Conservation (phyloP, 2,113 vertebrate species). For the Rynchops niger region DNA sequence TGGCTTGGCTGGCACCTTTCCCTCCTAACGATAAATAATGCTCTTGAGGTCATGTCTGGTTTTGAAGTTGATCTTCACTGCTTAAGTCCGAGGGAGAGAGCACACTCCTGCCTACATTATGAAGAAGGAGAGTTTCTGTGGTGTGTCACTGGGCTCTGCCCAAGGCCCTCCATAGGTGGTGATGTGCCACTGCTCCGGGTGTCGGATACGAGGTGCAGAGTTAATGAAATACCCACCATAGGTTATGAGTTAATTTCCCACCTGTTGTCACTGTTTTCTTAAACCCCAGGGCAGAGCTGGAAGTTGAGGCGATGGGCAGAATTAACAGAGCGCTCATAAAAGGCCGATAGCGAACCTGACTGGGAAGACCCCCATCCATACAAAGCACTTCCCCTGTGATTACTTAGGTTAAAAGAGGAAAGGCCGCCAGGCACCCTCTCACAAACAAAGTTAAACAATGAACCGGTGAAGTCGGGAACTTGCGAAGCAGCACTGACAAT, state of each 20-base stretch:
- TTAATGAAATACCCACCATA: not conserved
- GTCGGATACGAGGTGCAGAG: not conserved
- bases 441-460: not conserved
- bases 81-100: not conserved
- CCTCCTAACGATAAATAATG: not conserved
- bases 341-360: not conserved
- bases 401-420: not conserved
- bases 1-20: not conserved
- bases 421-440: not conserved
- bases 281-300: not conserved
- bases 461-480: not conserved
- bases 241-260: not conserved
- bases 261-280: not conserved
- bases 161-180: not conserved
- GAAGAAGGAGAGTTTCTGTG: not conserved
- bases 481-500: not conserved
- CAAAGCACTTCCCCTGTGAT: not conserved
- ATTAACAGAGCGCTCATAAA: not conserved
- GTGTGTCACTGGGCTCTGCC: not conserved
- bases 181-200: fast-evolving
- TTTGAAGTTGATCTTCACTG: not conserved
- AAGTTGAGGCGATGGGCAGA: not conserved
- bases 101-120: not conserved
- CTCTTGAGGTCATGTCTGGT: not conserved
- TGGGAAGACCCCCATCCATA: not conserved